Percentiles rank a stretch among this genome's conserved stretches.
Evolutionary conservation across 2,888 invertebrate genomes (phyloP).

Genomic region (Apamea monoglypha): DNA sequence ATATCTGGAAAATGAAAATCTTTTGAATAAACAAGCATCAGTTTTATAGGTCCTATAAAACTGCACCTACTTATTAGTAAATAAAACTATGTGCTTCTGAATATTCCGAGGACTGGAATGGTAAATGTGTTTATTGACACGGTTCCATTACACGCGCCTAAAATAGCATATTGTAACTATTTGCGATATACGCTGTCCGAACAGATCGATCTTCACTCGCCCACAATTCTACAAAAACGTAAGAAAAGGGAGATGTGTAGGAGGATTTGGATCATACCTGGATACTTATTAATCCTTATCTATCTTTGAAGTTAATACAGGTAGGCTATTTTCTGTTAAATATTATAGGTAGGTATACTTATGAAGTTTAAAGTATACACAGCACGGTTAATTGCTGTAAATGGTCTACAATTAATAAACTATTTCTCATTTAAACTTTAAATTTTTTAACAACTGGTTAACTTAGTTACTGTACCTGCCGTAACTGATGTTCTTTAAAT

Average conservation of each 20-base stretch:
- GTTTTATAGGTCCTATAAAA: constrained; percentile 43
- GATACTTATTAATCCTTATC: background rate
- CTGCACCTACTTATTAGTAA: constrained; percentile 23
- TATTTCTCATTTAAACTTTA: background rate
- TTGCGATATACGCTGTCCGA: constrained; percentile 47
- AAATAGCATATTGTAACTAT: constrained; percentile 60
- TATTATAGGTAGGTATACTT: background rate
- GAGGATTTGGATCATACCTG: background rate
- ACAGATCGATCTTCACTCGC: constrained; percentile 49
- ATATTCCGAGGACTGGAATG: constrained; percentile 54
- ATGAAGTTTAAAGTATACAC: constrained; percentile 1
- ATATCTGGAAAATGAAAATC: background rate
- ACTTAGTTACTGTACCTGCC: background rate
- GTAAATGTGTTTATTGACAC: constrained; percentile 68
- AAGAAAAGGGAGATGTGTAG: constrained; percentile 8
- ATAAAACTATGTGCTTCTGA: constrained; percentile 46
- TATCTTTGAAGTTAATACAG: background rate
- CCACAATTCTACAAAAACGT: constrained; percentile 22
- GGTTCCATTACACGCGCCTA: constrained; percentile 62
- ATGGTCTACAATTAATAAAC: background rate
- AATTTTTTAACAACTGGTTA: background rate
- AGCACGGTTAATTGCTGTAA: background rate
- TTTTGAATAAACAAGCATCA: constrained; percentile 11
- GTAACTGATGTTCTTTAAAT: background rate
- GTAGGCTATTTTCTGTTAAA: background rate